Base-by-base conservation (phyloP, 2,888 invertebrate species). In the Tipula unca region DNA sequence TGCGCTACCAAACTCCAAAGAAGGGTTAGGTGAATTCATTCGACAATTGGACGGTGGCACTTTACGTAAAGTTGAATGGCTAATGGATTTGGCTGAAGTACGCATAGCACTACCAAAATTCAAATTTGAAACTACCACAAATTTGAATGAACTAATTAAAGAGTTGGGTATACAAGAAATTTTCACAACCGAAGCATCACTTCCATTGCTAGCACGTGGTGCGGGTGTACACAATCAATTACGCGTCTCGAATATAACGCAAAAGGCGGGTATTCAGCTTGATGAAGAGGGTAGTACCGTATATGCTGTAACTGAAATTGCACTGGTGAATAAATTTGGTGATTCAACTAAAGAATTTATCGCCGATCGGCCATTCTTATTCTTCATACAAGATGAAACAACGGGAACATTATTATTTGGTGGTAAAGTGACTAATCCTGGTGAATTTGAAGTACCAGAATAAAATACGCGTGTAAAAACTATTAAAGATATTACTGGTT, bases 381-480 rank as follows among this genome's bases (percentile, higher is more conserved):
- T 96, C 91, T 95, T 95, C 89, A 95, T 96, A 87, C 95, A 95
- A 89, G 96, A 96, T 88, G 95, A 95, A 88, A 91, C 91, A 0
- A 94, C 94, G 0, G 93, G 94, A n/a, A 95, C 95, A 48, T 92
- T 96, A 85, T 90, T 96, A 29, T 96, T 95, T 90, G 93, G 95
- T 36, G 96, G 96, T 39, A 93, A 94, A 89, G 93, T 96, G 1
- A 91, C 92, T 29, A 93, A 95, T 89, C 96, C 96, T 0, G 88
- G 91, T 0, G 48, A 48, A 29, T 85, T 54, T 85, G 85, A 48
- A 36, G 13, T 39, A 17, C 39, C 85, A n/a, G 42, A 13, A 83
- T 83, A 83, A 83, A 29, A 3, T 10, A 20, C n/a, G 35, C 3
- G 35, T 35, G 6, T 69, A 17, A n/a, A n/a, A n/a, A n/a, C n/a